Evolutionary conservation across 2,888 invertebrate genomes (phyloP), one percentile per base, ranked within the genome.

Genomic region (Eulithis testata): DNA sequence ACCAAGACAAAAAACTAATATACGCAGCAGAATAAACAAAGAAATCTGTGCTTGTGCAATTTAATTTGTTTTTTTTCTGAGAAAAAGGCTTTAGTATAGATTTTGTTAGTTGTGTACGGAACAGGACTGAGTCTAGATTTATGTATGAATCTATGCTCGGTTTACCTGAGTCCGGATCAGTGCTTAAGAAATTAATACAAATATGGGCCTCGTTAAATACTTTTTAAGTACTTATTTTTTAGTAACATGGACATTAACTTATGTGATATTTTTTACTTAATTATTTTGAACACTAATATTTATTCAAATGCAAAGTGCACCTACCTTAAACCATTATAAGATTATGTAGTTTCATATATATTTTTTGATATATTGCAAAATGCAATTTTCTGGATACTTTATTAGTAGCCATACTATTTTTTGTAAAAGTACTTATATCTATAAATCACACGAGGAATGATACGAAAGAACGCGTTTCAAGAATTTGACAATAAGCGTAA

Each of bases 211-310:
- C 9, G 37, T n/a, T 7, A 43, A 43, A 51, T 59, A 49, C 51
- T 43, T 56, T 45, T 14, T 11, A 55, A 45, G 40, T 40, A 37
- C 37, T 37, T 31, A 44, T 55, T 36, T 51, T 21, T 50, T 36
- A 50, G 55, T 49, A 40, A 50, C 4, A 45, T 50, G 36, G 40
- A 51, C 50, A 12, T 56, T 56, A 21, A 37, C 11, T 27, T 47
- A 53, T 53, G 6, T 47, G 8, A 14, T 12, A 36, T 31, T 47
- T 52, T 51, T 27, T 45, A 12, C 40, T 40, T 40, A 45, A 44
- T 7, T 51, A 57, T 5, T 37, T 21, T 57, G n/a, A 57, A 56
- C 45, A 63, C 62, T 52, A 14, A 1, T 21, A 21, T 44, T 57
- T 57, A 36, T 58, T 14, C n/a, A 47, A 37, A 63, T 53, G 43